Evolutionary conservation across 2,797 vertebrate species (phyloP).

Genomic region (Tympanoctomys barrerae): DNA sequence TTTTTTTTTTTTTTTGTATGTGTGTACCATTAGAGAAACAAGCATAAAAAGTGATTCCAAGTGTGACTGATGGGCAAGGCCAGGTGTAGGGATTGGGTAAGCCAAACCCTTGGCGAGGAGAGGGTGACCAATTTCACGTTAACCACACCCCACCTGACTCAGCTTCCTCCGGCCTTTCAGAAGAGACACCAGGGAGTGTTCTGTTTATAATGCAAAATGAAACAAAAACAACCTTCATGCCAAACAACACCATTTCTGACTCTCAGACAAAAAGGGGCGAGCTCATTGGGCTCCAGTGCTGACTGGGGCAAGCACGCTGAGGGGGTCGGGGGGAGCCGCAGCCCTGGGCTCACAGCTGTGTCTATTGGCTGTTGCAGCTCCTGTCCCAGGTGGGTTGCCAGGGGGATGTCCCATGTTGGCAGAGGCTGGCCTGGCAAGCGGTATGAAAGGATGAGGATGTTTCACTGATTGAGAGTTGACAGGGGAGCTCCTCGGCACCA

Average conservation of each 20-base stretch:
- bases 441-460: background rate
- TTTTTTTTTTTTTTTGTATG: no score
- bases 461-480: background rate
- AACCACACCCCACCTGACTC: slow-evolving; percentile 86
- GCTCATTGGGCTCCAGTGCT: background rate
- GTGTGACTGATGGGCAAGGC: background rate
- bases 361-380: background rate
- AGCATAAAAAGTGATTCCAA: background rate
- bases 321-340: background rate
- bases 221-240: slow-evolving; percentile 78
- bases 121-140: slow-evolving; percentile 77
- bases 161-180: slow-evolving; percentile 84
- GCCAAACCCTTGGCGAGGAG: slow-evolving; percentile 69
- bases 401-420: background rate
- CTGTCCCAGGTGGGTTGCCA: background rate
- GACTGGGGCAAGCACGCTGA: background rate
- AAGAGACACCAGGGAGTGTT: slow-evolving; percentile 74
- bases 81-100: background rate
- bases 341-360: background rate
- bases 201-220: slow-evolving; percentile 84
- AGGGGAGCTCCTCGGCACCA: background rate
- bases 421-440: background rate
- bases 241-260: slow-evolving; percentile 71
- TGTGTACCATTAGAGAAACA: background rate
- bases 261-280: slow-evolving; percentile 65